A percentile compares a stretch with the other conserved stretches of the same genome.
Conservation (phyloP, 2,113 vertebrate genomes). For the Hippocampus barbouri region DNA sequence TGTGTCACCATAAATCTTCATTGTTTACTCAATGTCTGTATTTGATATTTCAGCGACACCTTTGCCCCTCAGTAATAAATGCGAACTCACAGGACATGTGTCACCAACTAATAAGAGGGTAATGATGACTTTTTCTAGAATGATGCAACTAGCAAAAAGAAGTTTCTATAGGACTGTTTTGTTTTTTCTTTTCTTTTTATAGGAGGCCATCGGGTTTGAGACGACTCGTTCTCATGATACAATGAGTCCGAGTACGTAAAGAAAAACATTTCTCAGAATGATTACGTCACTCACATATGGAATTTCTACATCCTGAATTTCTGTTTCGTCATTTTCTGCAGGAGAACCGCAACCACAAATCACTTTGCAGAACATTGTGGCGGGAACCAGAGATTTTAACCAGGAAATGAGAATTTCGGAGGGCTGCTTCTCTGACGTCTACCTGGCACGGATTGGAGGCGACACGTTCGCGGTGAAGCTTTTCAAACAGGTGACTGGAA, state of each 20-base stretch:
- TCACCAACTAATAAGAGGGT: constrained; percentile 8
- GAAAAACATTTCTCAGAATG: not conserved
- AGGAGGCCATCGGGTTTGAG: not conserved
- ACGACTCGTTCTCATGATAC: not conserved
- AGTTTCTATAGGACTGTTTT: not conserved
- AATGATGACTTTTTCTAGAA: not conserved
- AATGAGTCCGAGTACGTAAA: not conserved
- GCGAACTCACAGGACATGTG: not conserved
- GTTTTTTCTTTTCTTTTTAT: not conserved
- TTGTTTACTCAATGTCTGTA: not conserved
- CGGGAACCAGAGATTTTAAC: constrained; percentile 70
- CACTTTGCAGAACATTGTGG: constrained; percentile 60
- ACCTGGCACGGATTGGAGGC: constrained; percentile 61
- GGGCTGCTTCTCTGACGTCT: constrained; percentile 66
- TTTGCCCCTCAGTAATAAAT: too few species aligned
- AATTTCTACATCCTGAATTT: too few species aligned
- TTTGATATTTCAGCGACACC: constrained; percentile 12
- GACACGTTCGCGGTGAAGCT: constrained; percentile 69
- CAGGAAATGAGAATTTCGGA: constrained; percentile 62
- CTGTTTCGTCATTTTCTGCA: not conserved
- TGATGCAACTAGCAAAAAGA: not conserved
- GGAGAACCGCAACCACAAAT: constrained; percentile 28
- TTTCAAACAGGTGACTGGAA: constrained; percentile 72
- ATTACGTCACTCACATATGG: not conserved
- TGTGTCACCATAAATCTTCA: too few species aligned